These are phyloP conservation scores for Euleptes europaea DNA, from an alignment of 2,113 vertebrate species.

Conservation along the genomic window DNA sequence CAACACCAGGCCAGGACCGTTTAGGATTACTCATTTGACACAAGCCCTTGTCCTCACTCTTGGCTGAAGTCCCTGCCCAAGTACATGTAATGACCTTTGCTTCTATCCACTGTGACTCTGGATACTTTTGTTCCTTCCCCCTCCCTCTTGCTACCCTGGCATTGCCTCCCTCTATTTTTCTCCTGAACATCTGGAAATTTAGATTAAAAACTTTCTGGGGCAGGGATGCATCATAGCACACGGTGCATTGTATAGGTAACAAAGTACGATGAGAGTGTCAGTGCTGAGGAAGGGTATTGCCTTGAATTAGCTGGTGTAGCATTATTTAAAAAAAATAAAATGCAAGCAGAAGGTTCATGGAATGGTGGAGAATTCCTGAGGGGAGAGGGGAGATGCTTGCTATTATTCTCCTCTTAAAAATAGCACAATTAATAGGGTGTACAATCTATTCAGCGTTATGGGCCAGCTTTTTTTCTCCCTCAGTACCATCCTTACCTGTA, in stretches of 20 bases:
- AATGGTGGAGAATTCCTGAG: background rate
- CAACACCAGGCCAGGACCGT: too few species aligned
- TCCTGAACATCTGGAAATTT: too few species aligned
- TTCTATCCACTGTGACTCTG: too few species aligned
- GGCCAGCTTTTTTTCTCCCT: background rate
- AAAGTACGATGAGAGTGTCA: background rate
- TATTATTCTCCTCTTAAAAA: background rate
- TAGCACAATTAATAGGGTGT: background rate
- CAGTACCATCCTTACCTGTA: constrained; percentile 60
- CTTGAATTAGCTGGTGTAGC: background rate
- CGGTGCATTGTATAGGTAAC: background rate
- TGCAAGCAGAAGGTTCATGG: background rate
- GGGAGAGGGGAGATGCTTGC: background rate
- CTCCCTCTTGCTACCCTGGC: too few species aligned
- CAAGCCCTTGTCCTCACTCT: background rate
- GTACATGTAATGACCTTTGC: too few species aligned
- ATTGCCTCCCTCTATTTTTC: too few species aligned
- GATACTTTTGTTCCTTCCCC: too few species aligned
- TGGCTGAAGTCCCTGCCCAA: too few species aligned
- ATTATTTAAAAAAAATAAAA: background rate
- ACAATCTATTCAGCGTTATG: background rate
- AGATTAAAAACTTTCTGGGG: too few species aligned
- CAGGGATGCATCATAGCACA: background rate
- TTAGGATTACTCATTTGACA: too few species aligned
- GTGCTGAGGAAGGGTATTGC: background rate